Evolutionary conservation across 2,797 vertebrate species (phyloP), one percentile per base, ranked within the genome.

Genomic region (Semotilus atromaculatus): DNA sequence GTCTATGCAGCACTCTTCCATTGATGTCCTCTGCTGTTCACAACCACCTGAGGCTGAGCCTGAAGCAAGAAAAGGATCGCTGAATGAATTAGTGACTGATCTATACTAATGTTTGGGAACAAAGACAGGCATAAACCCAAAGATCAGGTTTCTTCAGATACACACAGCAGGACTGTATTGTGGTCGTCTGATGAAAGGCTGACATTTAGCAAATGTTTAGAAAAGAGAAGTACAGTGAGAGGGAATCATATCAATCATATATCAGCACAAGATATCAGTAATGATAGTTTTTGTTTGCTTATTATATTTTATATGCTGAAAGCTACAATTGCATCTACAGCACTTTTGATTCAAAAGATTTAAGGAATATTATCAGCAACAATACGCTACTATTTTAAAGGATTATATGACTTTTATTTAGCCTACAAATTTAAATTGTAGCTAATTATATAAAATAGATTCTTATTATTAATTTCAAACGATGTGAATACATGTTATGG

Each of bases 61-160:
- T 68, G 36, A 83, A 68, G 82, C 26, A 40, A 76, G 82, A 77
- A 66, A 34, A 67, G 62, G 34, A 55, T 51, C 7, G 1, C 64
- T 83, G 73, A 83, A 83, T 77, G 73, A 83, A 83, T 83, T 55
- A 83, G 13, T 58, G 62, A 77, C 62, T 70, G 82, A 68, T 72
- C 67, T 76, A 66, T 36, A 76, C 79, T 70, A 38, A 83, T 76
- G 48, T 43, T 83, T 83, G 64, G 45, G 34, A 83, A 83, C 82
- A 83, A 83, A 83, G 82, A 83, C n/a, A 77, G 18, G 58, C 26
- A 67, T 62, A 83, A 75, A 66, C 72, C 45, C 73, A 76, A 76
- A 77, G 82, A 83, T 83, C 82, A 68, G 73, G 82, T 83, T 83
- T 83, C 73, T 67, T 53, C 55, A 74, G 70, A 82, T 74, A 34